Evolutionary conservation across 2,888 invertebrate species (phyloP).

Genomic region (Poecilus cupreus): DNA sequence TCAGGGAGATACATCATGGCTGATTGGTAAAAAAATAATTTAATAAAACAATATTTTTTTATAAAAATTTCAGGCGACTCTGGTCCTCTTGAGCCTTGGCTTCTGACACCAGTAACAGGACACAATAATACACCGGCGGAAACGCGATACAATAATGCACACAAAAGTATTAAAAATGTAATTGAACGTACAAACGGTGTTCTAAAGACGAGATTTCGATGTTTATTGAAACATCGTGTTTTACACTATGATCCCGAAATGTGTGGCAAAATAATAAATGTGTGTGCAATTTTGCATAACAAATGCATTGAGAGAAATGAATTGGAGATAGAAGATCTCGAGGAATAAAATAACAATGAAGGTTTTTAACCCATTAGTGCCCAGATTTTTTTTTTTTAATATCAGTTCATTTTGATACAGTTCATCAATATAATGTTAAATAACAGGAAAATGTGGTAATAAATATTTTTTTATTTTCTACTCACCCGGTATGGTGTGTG

Average conservation of each 20-base stretch:
- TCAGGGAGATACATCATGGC: neutral
- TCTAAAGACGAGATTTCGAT: neutral
- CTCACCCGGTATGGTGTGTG: too few species aligned
- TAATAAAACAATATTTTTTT: neutral
- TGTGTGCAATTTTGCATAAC: too few species aligned
- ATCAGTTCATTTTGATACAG: too few species aligned
- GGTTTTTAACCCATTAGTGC: too few species aligned
- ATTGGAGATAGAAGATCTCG: neutral
- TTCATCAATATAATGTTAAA: too few species aligned
- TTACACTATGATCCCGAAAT: neutral
- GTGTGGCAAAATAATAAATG: neutral
- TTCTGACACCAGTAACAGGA: neutral
- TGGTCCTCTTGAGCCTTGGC: slow-evolving; percentile 1
- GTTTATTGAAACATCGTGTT: neutral
- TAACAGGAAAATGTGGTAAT: too few species aligned
- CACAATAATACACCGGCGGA: neutral
- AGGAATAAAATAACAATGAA: too few species aligned
- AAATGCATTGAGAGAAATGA: neutral
- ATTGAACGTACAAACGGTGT: slow-evolving; percentile 3
- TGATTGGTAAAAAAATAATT: neutral
- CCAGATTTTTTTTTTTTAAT: too few species aligned
- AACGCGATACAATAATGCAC: too few species aligned
- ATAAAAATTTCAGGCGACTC: neutral
- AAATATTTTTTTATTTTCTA: too few species aligned
- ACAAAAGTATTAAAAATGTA: too few species aligned